A percentile compares a stretch with the other conserved stretches of the same genome.
phyloP scores from a whole-genome alignment of 64 coral and sea anemone species.

The Stichodactyla helianthus region DNA sequence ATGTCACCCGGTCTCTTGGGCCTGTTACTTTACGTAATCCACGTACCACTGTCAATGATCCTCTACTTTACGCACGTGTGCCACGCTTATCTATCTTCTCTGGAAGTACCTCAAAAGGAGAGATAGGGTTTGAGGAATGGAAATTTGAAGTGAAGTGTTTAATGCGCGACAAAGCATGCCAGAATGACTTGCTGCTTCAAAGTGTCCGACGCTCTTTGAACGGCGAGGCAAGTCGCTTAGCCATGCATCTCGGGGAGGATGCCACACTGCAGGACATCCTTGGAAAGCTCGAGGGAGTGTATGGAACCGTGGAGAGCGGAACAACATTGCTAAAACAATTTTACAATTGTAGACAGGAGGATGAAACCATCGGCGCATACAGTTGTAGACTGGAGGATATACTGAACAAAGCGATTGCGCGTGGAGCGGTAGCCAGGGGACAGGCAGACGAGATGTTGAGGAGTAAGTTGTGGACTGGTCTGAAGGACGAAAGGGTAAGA shows the following conservation, averaged over 20 bases:
- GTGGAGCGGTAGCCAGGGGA: background rate
- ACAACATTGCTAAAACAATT: background rate
- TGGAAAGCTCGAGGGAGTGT: background rate
- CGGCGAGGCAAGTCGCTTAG: background rate
- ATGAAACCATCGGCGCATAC: background rate
- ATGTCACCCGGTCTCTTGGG: too few relatives aligned
- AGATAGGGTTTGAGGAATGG: background rate
- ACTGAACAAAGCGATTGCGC: background rate
- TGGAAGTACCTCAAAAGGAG: background rate
- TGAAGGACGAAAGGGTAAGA: background rate
- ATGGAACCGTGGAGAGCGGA: background rate
- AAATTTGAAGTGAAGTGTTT: background rate
- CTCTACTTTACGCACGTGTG: too few relatives aligned
- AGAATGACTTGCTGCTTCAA: background rate
- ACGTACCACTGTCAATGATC: too few relatives aligned
- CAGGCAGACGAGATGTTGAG: background rate
- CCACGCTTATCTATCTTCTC: background rate
- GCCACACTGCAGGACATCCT: background rate
- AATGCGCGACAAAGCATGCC: background rate
- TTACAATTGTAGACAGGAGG: background rate
- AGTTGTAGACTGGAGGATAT: background rate
- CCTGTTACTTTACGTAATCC: too few relatives aligned
- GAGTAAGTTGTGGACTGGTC: background rate
- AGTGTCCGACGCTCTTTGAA: background rate
- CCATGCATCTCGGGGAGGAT: background rate